Conservation (phyloP, 1,140 invertebrate species). For the Ridgeia piscesae region DNA sequence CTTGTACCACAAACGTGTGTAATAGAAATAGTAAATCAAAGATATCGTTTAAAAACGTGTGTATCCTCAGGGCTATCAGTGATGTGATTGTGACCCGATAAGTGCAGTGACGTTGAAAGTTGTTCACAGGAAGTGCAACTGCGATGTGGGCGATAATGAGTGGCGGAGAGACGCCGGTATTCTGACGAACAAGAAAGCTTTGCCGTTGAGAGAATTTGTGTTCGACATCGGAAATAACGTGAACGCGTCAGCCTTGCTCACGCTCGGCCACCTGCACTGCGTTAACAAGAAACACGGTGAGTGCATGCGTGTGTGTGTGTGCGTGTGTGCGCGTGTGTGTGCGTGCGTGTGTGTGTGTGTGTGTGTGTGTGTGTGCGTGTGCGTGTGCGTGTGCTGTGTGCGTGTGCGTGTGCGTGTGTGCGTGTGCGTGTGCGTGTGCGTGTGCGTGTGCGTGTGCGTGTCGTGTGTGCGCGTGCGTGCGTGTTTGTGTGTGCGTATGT, state of each 20-base stretch:
- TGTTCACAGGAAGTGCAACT: slow-evolving; percentile 42
- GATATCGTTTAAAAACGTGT: too few species aligned
- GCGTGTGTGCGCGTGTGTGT: neutral
- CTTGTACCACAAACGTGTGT: too few species aligned
- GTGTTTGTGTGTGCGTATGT: too few species aligned
- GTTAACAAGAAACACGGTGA: slow-evolving; percentile 35
- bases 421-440: neutral
- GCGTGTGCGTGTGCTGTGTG: too few species aligned
- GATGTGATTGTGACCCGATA: too few species aligned
- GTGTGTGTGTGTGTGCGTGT: too few species aligned
- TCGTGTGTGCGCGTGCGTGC: too few species aligned
- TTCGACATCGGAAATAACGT: slow-evolving; percentile 21
- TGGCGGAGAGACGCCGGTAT: slow-evolving; percentile 40
- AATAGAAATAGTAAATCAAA: too few species aligned
- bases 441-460: too few species aligned
- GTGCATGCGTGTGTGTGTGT: neutral
- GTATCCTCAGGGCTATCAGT: too few species aligned
- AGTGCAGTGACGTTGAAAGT: neutral
- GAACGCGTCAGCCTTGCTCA: slow-evolving; percentile 30
- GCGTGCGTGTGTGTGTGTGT: too few species aligned
- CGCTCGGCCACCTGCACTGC: slow-evolving; percentile 41
- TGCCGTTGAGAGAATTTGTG: slow-evolving; percentile 33
- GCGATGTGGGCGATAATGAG: slow-evolving; percentile 40
- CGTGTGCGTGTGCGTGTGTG: neutral
- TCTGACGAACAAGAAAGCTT: slow-evolving; percentile 29